Conservation (phyloP, 92 coral and sea anemone genomes). For the Epizoanthus ramosus region DNA sequence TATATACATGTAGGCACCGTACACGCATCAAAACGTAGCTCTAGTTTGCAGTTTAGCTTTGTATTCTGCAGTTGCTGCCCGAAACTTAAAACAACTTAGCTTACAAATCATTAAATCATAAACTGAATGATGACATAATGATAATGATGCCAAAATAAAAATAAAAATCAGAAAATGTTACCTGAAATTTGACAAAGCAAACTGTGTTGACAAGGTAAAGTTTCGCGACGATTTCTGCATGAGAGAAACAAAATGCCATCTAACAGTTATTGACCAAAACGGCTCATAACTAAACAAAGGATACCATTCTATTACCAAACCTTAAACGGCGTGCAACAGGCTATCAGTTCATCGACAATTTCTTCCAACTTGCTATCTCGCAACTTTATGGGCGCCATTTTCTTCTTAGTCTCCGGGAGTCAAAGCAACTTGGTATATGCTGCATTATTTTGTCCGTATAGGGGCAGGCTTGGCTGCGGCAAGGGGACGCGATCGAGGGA, state of each 20-base stretch:
- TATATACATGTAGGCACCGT: too few species aligned
- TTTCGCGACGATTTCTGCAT: slow-evolving; percentile 80
- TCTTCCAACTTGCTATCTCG: slow-evolving; percentile 66
- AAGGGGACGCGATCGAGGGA: too few species aligned
- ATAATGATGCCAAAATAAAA: too few species aligned
- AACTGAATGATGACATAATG: not conserved
- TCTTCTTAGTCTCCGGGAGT: not conserved
- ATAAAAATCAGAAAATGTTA: too few species aligned
- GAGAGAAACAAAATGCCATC: not conserved
- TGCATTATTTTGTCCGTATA: not conserved
- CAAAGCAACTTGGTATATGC: slow-evolving; percentile 5
- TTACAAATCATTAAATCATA: too few species aligned
- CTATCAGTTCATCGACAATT: slow-evolving; percentile 62
- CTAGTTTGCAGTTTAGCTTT: too few species aligned
- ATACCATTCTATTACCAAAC: slow-evolving; percentile 24
- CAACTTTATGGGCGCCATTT: slow-evolving; percentile 94
- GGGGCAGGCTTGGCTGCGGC: too few species aligned
- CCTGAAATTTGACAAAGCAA: slow-evolving; percentile 89
- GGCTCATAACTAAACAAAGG: not conserved
- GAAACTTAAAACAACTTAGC: too few species aligned
- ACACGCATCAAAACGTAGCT: too few species aligned
- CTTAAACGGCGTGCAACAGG: slow-evolving; percentile 68
- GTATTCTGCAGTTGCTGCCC: too few species aligned
- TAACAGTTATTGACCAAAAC: not conserved
- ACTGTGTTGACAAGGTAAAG: slow-evolving; percentile 77